phyloP scores from a whole-genome alignment of 35 echinoderm and acorn worm species.

The Strongylocentrotus purpuratus region DNA sequence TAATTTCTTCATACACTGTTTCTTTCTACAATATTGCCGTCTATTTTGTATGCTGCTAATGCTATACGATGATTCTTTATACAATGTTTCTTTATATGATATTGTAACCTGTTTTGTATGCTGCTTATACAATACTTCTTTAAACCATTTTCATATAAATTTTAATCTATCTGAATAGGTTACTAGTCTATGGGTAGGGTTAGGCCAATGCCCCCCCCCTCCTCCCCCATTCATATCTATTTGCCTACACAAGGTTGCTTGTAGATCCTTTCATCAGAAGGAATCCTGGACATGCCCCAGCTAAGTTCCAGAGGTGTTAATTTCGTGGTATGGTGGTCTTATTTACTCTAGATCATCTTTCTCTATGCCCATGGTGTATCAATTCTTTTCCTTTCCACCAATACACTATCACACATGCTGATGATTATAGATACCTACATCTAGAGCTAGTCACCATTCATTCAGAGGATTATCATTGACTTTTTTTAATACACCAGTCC shows the following conservation, averaged over 20 bases:
- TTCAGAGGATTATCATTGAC: neutral
- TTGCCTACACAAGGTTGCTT: neutral
- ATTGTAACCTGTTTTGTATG: no score
- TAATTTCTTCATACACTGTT: no score
- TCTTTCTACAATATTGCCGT: no score
- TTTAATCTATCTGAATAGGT: no score
- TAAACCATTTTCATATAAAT: no score
- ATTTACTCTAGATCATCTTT: constrained; percentile 5
- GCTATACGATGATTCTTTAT: no score
- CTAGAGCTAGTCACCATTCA: neutral
- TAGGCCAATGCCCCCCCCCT: neutral
- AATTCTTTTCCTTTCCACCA: neutral
- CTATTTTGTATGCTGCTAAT: no score
- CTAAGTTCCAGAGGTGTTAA: constrained; percentile 38
- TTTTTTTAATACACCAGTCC: neutral
- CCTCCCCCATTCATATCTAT: neutral
- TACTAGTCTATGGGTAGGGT: no score
- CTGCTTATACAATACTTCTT: no score
- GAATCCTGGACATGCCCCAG: neutral
- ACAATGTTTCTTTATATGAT: no score
- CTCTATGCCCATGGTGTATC: neutral
- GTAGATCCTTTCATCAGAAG: neutral
- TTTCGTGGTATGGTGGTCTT: constrained; percentile 41
- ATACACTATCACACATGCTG: neutral
- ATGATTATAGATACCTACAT: neutral